Evolutionary conservation across 23 tunicate species (phyloP), one percentile per base, ranked within the genome.

Genomic region (Phallusia fumigata): DNA sequence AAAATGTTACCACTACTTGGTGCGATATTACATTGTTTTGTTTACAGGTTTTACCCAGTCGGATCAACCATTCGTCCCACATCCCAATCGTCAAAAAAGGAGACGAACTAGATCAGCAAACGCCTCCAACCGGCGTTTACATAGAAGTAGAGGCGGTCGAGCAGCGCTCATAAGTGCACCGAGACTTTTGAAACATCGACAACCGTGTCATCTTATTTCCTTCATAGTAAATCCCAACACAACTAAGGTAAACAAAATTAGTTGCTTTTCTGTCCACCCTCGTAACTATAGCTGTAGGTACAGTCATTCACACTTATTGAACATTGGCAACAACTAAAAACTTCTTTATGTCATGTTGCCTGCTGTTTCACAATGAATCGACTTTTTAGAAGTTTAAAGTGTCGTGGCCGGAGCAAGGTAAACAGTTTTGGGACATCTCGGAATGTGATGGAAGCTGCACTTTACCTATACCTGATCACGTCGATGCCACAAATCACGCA

Each of bases 361-460:
- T 51, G 15, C 58, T 13, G 15, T 21, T 58, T 58, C 28, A 58
- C 26, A 58, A 58, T 3, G 8, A 58, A 58, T 58, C 28, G 26
- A 21, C 69, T 13, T 58, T 18, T 58, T 24, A 58, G 69, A 58
- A 3, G 16, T 58, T 58, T 24, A 58, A 58, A 22, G 69, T 58
- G 69, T 58, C 69, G 8, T 58, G 69, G 69, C 69, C 69, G 69
- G 69, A 58, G 28, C 69, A 24, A 21, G 69, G 69, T 3, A 58
- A 58, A 58, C 69, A 58, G 69, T 58, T 21, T 16, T 58, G 69
- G 69, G 69, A 58, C 28, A 58, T 58, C 26, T 58, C 69, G 69
- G 69, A 58, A 58, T 58, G 69, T 24, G 69, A 6, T 24, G 69
- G 69, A 21, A 24, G 69, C 69, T 58, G 69, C 69, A 3, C 69